Conservation (phyloP, 1,140 invertebrate species). For the Sycophaga agraensis region DNA sequence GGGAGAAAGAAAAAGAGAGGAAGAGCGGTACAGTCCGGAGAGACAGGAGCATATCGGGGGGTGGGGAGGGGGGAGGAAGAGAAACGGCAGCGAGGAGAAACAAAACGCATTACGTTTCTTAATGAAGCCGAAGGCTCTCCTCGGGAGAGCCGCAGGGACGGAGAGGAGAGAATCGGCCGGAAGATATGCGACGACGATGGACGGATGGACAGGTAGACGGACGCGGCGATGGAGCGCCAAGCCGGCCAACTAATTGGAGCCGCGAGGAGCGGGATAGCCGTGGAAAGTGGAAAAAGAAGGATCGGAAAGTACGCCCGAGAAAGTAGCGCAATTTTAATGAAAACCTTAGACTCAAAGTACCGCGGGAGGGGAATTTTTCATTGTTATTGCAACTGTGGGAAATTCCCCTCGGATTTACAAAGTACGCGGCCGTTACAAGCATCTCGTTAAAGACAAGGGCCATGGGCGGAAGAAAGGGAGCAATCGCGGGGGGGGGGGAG, state of each 20-base stretch:
- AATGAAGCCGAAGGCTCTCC: constrained; percentile 49
- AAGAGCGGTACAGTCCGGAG: constrained; percentile 13
- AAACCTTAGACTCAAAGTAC: too few relatives aligned
- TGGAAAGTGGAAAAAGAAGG: neutral
- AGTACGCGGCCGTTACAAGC: too few relatives aligned
- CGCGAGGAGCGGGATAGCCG: constrained; percentile 5
- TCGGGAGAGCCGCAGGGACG: constrained; percentile 38
- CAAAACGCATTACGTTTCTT: constrained; percentile 58
- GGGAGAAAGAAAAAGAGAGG: neutral
- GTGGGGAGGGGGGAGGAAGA: too few relatives aligned
- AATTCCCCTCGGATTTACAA: too few relatives aligned
- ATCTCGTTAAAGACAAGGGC: too few relatives aligned
- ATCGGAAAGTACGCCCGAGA: neutral
- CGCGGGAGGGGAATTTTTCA: too few relatives aligned
- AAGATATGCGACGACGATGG: neutral
- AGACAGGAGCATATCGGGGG: too few relatives aligned
- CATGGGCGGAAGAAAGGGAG: constrained; percentile 3
- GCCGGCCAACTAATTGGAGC: constrained; percentile 14
- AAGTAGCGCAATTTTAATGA: too few relatives aligned
- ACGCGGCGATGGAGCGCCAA: neutral
- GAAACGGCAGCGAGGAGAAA: constrained; percentile 45
- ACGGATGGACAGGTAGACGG: neutral
- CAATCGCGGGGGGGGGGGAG: too few relatives aligned
- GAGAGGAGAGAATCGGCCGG: constrained; percentile 2
- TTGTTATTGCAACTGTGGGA: too few relatives aligned